Base-by-base conservation (phyloP, 2,888 invertebrate species). In the Caenorhabditis panamensis region DNA sequence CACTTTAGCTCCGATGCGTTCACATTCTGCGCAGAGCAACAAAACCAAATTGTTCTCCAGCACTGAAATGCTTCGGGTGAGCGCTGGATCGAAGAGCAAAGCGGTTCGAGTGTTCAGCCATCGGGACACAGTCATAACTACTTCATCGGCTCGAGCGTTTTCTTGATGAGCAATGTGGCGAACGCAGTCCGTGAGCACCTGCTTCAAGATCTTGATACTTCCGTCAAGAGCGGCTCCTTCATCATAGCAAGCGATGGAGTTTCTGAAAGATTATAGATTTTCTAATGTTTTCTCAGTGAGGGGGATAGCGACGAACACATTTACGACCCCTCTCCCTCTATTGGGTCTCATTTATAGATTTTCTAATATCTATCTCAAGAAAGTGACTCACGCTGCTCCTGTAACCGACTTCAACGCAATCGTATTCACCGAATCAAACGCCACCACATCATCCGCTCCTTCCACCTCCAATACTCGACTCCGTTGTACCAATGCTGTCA, bases 91-190 rank as follows among this genome's bases (percentile, higher is more conserved):
- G 92, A 97, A 97, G 0, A 99, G 93, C 0, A 96, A 92, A 0
- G 97, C 94, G 67, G 94, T 94, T 0, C 96, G 94, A 2, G 96
- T 95, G 83, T 96, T 94, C 9, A 99, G 92, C 63, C 67, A 95
- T 95, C 95, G 94, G 91, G 96, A 96, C 91, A 99, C 96, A 91
- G 97, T 97, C 69, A 97, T 94, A 86, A 98, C 95, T 92, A 97
- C 96, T 91, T 95, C 95, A 92, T 98, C 97, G 0, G 98, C 97
- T 91, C 95, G 96, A 8, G 95, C 94, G 92, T 97, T 97, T 90
- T 95, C 94, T 92, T 95, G 94, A 22, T 94, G n/a, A n/a, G n/a
- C n/a, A n/a, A n/a, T n/a, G n/a, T n/a, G n/a, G n/a, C n/a, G n/a
- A n/a, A n/a, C n/a, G 96, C 97, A 97, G 0, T 95, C 94, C 82